Conservation (phyloP, 2,888 invertebrate species). For the Ernsta delagoae region DNA sequence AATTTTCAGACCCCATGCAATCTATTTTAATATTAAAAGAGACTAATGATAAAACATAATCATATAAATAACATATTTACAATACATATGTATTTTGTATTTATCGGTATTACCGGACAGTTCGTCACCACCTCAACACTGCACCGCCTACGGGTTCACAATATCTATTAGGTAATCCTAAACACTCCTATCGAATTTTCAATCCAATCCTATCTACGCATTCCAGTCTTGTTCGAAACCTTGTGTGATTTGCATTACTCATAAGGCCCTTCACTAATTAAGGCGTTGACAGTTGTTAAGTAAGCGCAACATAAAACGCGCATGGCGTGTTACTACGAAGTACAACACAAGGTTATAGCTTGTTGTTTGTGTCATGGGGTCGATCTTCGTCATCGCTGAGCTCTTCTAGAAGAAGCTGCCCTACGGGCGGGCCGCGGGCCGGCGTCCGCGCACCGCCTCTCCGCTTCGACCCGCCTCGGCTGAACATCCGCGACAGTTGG, state of each 20-base stretch:
- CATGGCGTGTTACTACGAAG: slow-evolving; percentile 40
- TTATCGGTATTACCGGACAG: not conserved
- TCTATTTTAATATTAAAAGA: slow-evolving; percentile 8
- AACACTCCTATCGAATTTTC: slow-evolving; percentile 23
- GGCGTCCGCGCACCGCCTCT: slow-evolving; percentile 66
- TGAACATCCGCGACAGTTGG: slow-evolving; percentile 91
- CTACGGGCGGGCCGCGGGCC: slow-evolving; percentile 83
- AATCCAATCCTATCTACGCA: slow-evolving; percentile 61
- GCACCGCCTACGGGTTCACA: slow-evolving; percentile 11
- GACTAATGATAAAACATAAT: slow-evolving; percentile 11
- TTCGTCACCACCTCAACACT: slow-evolving; percentile 4
- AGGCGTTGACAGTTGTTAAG: slow-evolving; percentile 28
- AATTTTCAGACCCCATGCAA: slow-evolving; percentile 18
- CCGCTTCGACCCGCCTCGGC: slow-evolving; percentile 86
- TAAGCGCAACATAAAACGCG: slow-evolving; percentile 34
- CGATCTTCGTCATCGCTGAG: slow-evolving; percentile 86
- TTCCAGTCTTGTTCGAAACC: slow-evolving; percentile 78
- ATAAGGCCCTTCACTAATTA: slow-evolving; percentile 40
- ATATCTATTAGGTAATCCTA: slow-evolving; percentile 4
- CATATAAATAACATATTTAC: slow-evolving; percentile 26
- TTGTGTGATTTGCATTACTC: slow-evolving; percentile 52
- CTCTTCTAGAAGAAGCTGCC: slow-evolving; percentile 85
- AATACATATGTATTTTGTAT: slow-evolving; percentile 1
- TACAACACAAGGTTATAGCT: slow-evolving; percentile 44
- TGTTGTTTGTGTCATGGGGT: slow-evolving; percentile 56